Evolutionary conservation across 2,888 invertebrate species (phyloP).

Genomic region (Cosmopolites sordidus): DNA sequence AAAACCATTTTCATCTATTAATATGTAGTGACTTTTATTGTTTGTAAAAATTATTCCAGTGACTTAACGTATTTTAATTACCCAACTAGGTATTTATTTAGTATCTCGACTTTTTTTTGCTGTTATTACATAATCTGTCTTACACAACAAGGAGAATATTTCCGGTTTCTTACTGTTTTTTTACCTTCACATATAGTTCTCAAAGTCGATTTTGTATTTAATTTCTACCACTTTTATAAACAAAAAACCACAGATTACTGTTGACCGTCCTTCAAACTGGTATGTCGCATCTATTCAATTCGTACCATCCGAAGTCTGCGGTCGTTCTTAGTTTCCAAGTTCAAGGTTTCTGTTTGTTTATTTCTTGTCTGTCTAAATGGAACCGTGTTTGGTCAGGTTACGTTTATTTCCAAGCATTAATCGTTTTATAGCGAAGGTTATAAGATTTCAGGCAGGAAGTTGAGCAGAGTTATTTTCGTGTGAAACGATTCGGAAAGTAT

Average conservation of each 20-base stretch:
- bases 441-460: neutral
- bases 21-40: too few relatives aligned
- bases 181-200: too few relatives aligned
- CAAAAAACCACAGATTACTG: neutral
- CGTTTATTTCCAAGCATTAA: neutral
- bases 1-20: too few relatives aligned
- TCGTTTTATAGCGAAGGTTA: neutral
- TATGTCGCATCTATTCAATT: neutral
- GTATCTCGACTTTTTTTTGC: too few relatives aligned
- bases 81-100: too few relatives aligned
- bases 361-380: neutral
- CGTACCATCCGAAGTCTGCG: neutral
- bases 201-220: too few relatives aligned
- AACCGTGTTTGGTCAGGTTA: neutral
- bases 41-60: too few relatives aligned
- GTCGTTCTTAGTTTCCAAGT: neutral
- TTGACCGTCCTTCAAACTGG: neutral
- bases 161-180: too few relatives aligned
- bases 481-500: neutral
- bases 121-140: too few relatives aligned
- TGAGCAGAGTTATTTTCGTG: neutral
- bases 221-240: neutral
- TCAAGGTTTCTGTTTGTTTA: conserved; percentile 1
- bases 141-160: too few relatives aligned
- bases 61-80: too few relatives aligned